phyloP scores from a whole-genome alignment of 2,888 invertebrate species.

The Ptilodon capucinus region DNA sequence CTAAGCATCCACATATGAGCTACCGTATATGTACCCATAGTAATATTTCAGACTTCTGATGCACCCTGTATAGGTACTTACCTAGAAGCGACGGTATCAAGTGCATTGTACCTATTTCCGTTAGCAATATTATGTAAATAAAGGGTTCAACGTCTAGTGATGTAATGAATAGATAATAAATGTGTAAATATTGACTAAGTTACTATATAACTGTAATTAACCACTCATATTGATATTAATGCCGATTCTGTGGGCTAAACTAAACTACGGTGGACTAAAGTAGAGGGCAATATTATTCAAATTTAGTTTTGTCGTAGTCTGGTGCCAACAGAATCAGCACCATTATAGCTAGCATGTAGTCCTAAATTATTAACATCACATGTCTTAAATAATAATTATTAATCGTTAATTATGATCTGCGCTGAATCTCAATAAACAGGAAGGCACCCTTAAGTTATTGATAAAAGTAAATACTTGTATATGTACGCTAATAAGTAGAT shows the following conservation, averaged over 20 bases:
- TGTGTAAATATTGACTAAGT: constrained; percentile 41
- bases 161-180: constrained; percentile 18
- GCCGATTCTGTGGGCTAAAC: too few relatives aligned
- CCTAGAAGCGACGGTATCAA: constrained; percentile 36
- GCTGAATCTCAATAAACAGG: constrained; percentile 25
- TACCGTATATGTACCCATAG: too few relatives aligned
- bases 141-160: constrained; percentile 18
- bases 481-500: neutral
- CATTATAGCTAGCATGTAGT: constrained; percentile 26
- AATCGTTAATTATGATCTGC: constrained; percentile 18
- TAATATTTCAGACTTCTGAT: too few relatives aligned
- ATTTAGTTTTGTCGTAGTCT: too few relatives aligned
- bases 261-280: too few relatives aligned
- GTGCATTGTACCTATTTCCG: constrained; percentile 61
- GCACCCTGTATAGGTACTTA: too few relatives aligned
- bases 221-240: constrained; percentile 6
- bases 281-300: too few relatives aligned
- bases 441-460: constrained; percentile 2
- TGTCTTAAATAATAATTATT: constrained; percentile 20
- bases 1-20: too few relatives aligned
- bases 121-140: constrained; percentile 36
- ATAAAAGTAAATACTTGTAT: too few relatives aligned
- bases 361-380: constrained; percentile 52
- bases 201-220: constrained; percentile 18
- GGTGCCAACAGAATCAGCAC: too few relatives aligned